Evolutionary conservation across 2,113 vertebrate species (phyloP).

Genomic region (Chlamydotis undulata): DNA sequence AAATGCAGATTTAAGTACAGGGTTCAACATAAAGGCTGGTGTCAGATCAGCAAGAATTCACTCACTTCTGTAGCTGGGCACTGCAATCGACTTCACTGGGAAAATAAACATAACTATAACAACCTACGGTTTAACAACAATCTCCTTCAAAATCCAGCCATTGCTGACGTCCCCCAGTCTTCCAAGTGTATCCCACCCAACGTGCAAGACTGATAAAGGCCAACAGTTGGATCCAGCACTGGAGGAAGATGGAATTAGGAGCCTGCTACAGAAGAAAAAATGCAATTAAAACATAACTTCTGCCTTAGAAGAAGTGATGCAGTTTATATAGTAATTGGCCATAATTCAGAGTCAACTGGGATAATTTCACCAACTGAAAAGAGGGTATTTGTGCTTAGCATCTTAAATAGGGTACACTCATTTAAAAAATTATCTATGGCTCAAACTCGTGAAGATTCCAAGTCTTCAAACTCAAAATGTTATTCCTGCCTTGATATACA

Average conservation of each 20-base stretch:
- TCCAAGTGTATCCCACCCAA: background rate
- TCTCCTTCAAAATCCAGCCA: background rate
- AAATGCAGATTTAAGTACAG: background rate
- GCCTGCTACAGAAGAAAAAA: background rate
- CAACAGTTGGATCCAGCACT: background rate
- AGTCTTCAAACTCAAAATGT: background rate
- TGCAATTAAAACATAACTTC: background rate
- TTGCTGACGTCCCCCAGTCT: background rate
- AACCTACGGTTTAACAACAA: background rate
- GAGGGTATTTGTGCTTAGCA: background rate
- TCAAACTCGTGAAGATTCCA: background rate
- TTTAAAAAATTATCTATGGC: accelerated
- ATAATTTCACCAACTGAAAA: background rate
- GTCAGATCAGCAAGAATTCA: background rate
- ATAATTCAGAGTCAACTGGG: background rate
- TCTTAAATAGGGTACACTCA: background rate
- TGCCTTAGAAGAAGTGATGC: background rate
- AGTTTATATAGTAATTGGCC: background rate
- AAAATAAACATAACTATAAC: background rate
- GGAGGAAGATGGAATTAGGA: background rate
- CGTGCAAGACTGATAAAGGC: background rate
- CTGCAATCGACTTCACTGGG: background rate
- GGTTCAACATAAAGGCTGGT: constrained; percentile 6
- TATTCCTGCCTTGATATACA: background rate
- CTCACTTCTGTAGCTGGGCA: background rate